A percentile compares a stretch with the other conserved stretches of the same genome.
phyloP scores from a whole-genome alignment of 30 jellyfish, hydroid and myxozoan genomes.

The Aurelia sp. region DNA sequence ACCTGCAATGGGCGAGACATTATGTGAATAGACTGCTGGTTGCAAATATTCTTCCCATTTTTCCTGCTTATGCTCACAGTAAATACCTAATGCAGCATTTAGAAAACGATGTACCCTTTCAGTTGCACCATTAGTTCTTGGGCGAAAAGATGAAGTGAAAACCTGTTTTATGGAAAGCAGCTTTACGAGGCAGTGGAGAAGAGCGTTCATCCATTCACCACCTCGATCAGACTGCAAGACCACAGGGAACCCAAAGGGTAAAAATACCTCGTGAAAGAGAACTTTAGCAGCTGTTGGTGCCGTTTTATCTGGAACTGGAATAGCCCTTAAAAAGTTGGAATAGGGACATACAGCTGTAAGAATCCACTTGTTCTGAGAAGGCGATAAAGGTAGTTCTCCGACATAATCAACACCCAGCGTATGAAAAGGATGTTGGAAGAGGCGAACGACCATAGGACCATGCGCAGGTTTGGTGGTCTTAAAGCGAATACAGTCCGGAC shows the following conservation, averaged over 20 bases:
- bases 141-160: constrained; percentile 37
- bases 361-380: constrained; percentile 47
- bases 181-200: neutral
- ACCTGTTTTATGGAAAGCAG: neutral
- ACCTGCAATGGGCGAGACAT: constrained; percentile 39
- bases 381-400: constrained; percentile 47
- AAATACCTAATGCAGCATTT: constrained; percentile 37
- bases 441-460: constrained; percentile 49
- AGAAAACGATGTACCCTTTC: constrained; percentile 59
- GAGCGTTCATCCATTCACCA: constrained; percentile 30
- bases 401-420: constrained; percentile 50
- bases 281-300: constrained; percentile 48
- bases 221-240: constrained; percentile 64
- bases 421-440: constrained; percentile 49
- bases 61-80: constrained; percentile 17
- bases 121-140: constrained; percentile 51
- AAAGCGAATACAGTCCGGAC: constrained; percentile 37
- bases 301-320: constrained; percentile 47
- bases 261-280: constrained; percentile 18
- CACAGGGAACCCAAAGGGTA: constrained; percentile 44
- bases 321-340: constrained; percentile 52
- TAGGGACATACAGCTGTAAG: constrained; percentile 48
- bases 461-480: constrained; percentile 22
- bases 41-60: constrained; percentile 49
- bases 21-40: constrained; percentile 67